Percentiles rank a stretch among this genome's conserved stretches.
phyloP scores from a whole-genome alignment of 53 echinoderm and acorn worm species.

The Stichopus horrens region DNA sequence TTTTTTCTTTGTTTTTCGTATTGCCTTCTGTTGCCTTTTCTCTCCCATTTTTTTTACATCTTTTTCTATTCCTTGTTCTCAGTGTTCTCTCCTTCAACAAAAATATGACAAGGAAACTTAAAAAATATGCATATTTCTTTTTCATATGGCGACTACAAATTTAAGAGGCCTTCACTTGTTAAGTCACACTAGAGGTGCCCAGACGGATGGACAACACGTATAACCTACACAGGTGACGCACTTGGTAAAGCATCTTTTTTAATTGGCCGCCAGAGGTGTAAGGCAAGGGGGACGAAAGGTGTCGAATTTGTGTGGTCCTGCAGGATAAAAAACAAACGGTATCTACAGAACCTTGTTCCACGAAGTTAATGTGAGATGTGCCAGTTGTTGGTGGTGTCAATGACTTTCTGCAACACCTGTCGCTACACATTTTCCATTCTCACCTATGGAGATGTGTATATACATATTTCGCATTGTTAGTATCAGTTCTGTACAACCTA shows the following conservation, averaged over 20 bases:
- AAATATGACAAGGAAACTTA: neutral
- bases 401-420: constrained; percentile 43
- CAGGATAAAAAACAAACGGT: neutral
- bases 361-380: neutral
- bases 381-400: constrained; percentile 14
- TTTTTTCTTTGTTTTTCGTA: no score
- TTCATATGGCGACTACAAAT: no score
- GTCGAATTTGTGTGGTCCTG: constrained; percentile 42
- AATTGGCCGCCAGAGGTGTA: constrained; percentile 44
- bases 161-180: no score
- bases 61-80: neutral
- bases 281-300: constrained; percentile 10
- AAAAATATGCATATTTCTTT: neutral
- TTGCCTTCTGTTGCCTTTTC: no score
- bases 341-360: neutral
- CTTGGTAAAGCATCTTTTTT: constrained; percentile 31
- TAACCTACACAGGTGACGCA: constrained; percentile 6
- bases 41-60: neutral
- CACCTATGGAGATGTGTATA: neutral
- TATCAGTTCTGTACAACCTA: neutral
- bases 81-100: neutral
- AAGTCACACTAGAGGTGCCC: no score
- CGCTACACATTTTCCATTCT: constrained; percentile 3
- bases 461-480: constrained; percentile 14
- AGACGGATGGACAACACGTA: constrained; percentile 16